phyloP scores from a whole-genome alignment of 2,888 invertebrate genomes.

The Ectobius pallidus region DNA sequence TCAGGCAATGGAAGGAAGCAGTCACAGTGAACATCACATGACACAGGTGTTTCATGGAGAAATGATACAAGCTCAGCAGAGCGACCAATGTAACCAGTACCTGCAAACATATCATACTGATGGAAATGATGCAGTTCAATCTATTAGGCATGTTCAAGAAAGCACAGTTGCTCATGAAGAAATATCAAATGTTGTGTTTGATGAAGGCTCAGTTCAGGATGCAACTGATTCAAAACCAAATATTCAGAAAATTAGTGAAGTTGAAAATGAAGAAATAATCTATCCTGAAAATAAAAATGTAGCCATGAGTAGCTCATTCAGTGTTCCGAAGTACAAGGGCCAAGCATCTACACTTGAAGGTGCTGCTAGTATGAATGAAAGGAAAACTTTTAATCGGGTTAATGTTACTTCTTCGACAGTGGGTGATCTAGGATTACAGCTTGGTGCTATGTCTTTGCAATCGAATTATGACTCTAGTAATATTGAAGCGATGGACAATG shows the following conservation, averaged over 20 bases:
- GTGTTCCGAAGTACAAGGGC: conserved; percentile 44
- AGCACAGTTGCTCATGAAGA: no score
- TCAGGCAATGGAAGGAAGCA: conserved; percentile 52
- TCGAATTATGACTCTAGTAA: neutral
- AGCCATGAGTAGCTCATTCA: neutral
- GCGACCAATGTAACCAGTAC: neutral
- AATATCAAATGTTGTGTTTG: no score
- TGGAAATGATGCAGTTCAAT: no score
- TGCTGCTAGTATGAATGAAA: neutral
- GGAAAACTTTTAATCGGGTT: neutral
- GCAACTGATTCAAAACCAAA: no score
- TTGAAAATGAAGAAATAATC: conserved; percentile 52
- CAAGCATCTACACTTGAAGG: neutral
- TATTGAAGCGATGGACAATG: neutral
- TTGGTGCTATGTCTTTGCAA: neutral
- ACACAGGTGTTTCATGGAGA: no score
- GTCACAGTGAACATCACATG: no score
- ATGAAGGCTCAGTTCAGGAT: no score
- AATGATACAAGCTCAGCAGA: no score
- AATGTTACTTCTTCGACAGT: no score
- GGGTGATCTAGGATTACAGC: neutral
- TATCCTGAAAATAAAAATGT: conserved; percentile 46
- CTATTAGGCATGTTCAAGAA: no score
- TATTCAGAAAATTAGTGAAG: conserved; percentile 39
- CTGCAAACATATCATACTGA: no score